These are phyloP conservation scores for Dynastes tityus DNA, from an alignment of 2,888 invertebrate species.

Conservation along the genomic window DNA sequence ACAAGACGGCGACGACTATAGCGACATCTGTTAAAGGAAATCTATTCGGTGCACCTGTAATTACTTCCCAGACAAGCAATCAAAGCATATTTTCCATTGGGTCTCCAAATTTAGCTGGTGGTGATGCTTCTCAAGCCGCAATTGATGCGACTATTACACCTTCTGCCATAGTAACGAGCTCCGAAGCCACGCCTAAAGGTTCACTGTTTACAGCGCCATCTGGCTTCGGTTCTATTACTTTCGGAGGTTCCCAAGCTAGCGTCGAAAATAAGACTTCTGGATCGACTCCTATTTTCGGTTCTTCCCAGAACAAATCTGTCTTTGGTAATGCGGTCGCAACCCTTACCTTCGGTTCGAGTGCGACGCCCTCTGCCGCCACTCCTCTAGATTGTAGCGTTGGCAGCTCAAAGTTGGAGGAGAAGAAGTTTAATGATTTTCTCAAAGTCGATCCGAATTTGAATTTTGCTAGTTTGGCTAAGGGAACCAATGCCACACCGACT, in stretches of 20 bases:
- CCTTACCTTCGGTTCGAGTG: slow-evolving; percentile 49
- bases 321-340: slow-evolving; percentile 33
- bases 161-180: neutral
- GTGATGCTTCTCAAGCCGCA: neutral
- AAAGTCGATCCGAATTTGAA: slow-evolving; percentile 64
- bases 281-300: slow-evolving; percentile 25
- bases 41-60: slow-evolving; percentile 5
- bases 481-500: slow-evolving; percentile 54
- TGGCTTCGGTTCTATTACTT: slow-evolving; percentile 8
- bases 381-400: slow-evolving; percentile 35
- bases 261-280: slow-evolving; percentile 9
- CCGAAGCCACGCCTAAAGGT: neutral
- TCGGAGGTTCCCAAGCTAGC: neutral
- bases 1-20: neutral
- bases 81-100: neutral
- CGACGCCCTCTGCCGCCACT: slow-evolving; percentile 5
- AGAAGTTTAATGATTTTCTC: slow-evolving; percentile 57
- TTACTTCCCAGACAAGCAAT: neutral
- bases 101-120: neutral
- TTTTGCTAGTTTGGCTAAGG: slow-evolving; percentile 67
- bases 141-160: neutral
- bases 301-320: slow-evolving; percentile 6
- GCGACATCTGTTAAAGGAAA: neutral
- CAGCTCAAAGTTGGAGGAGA: slow-evolving; percentile 25
- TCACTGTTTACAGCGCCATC: neutral